Evolutionary conservation across 2,797 vertebrate genomes (phyloP), one percentile per base, ranked within the genome.

Genomic region (Pelochelys cantorii): DNA sequence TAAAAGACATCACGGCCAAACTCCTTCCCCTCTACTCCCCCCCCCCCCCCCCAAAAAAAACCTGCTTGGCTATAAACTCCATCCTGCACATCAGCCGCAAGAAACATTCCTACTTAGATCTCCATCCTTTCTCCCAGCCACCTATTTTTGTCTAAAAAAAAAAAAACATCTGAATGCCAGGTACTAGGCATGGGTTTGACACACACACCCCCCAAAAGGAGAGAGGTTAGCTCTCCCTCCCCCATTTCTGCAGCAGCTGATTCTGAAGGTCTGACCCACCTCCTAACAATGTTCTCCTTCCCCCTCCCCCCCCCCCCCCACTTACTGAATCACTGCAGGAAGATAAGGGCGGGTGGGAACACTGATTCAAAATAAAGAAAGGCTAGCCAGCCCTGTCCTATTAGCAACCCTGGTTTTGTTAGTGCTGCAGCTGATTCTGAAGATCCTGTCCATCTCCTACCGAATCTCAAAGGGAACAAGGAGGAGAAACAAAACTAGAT

Each of bases 201-300:
- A 1, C 27, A 5, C 60, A 12, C 59, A 17, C 6, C 71, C 94
- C 92, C 59, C 18, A 65, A 84, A 92, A 27, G 82, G 90, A 15
- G 95, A 95, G 94, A 96, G 87, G 83, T 84, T 1, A 91, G 87
- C 75, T 85, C 75, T 93, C 89, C 90, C 88, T 90, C 89, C 93
- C 92, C 95, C 89, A 84, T 88, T 89, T 89, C 90, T 60, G 94
- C 96, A 90, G 97, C 97, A 90, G 97, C 95, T 89, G 81, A 81
- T 52, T 95, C 86, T 87, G 82, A 94, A 92, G 96, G 95, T 95
- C 95, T 95, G 52, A 97, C 93, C 93, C 95, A 86, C 96, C 94
- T 96, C 96, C 96, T 95, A 79, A 22, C 89, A 87, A 25, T 3
- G 92, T 85, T 82, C 60, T 71, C 68, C 71, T 34, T n/a, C n/a